Conservation (phyloP, 35 echinoderm and acorn worm species). For the Amphiura filiformis region DNA sequence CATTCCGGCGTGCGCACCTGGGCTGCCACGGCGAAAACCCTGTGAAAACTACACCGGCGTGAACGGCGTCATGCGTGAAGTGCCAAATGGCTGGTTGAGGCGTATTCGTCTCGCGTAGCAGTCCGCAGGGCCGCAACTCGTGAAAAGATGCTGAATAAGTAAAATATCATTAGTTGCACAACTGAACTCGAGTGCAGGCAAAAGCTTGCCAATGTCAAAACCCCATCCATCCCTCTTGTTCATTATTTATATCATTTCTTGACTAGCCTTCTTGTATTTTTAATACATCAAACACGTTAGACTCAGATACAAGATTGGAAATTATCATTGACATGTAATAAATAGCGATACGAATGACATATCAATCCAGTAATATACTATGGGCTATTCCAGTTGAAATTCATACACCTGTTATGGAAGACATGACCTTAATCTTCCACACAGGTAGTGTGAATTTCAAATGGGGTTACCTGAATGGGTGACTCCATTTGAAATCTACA, state of each 20-base stretch:
- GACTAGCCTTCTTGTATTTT: background rate
- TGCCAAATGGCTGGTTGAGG: constrained; percentile 12
- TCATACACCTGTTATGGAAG: too few species aligned
- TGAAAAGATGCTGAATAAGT: constrained; percentile 1
- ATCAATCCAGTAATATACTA: too few species aligned
- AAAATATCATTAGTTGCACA: constrained; percentile 1
- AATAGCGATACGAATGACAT: background rate
- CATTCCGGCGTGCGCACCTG: constrained; percentile 2
- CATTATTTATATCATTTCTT: background rate
- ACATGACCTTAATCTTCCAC: too few species aligned
- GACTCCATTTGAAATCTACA: too few species aligned
- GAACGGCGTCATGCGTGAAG: constrained; percentile 12
- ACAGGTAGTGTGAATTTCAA: too few species aligned
- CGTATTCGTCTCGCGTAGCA: background rate
- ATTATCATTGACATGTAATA: background rate
- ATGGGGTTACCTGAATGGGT: too few species aligned
- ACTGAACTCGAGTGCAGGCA: background rate
- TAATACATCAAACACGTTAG: background rate
- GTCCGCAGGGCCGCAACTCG: background rate
- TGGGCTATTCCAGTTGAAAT: too few species aligned
- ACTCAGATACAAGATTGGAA: background rate
- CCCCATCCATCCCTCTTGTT: background rate
- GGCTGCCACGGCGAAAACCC: background rate
- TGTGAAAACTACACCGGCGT: background rate
- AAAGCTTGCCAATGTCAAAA: background rate